Evolutionary conservation across 2,888 invertebrate genomes (phyloP).

Genomic region (Siphlonurus alternatus): DNA sequence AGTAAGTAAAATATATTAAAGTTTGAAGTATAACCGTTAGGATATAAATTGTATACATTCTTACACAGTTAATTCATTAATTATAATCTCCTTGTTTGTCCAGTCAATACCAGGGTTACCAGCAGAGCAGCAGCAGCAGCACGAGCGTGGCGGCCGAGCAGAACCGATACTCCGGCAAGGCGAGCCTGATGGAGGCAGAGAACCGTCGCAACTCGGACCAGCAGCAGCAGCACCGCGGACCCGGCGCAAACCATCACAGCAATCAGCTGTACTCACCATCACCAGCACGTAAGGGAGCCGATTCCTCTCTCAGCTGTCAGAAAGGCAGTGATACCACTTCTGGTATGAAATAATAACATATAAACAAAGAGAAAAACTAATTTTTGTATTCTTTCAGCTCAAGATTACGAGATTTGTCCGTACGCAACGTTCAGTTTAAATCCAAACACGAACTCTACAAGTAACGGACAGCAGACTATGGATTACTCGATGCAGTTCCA

Average conservation of each 20-base stretch:
- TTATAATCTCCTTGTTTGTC: too few species aligned
- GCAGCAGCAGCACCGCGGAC: too few species aligned
- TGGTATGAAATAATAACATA: conserved; percentile 12
- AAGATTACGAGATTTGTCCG: conserved; percentile 23
- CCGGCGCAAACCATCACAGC: conserved; percentile 12
- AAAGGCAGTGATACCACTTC: conserved; percentile 20
- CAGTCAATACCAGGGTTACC: conserved; percentile 1
- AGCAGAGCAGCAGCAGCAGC: conserved; percentile 1
- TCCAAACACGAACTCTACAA: conserved; percentile 11
- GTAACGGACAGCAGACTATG: conserved; percentile 16
- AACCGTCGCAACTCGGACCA: conserved; percentile 20
- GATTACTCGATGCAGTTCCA: conserved; percentile 22
- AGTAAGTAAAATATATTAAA: too few species aligned
- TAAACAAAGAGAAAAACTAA: too few species aligned
- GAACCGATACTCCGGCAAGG: not conserved
- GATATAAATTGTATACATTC: too few species aligned
- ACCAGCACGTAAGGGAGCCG: conserved; percentile 19
- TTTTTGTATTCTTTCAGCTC: too few species aligned
- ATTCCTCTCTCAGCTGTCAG: conserved; percentile 20
- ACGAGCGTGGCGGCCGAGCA: conserved; percentile 3
- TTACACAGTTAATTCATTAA: too few species aligned
- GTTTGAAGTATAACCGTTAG: too few species aligned
- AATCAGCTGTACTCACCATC: conserved; percentile 20
- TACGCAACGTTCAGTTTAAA: conserved; percentile 24
- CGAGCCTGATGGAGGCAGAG: conserved; percentile 21